phyloP scores from a whole-genome alignment of 2,888 invertebrate species.

The Idaea biselata region DNA sequence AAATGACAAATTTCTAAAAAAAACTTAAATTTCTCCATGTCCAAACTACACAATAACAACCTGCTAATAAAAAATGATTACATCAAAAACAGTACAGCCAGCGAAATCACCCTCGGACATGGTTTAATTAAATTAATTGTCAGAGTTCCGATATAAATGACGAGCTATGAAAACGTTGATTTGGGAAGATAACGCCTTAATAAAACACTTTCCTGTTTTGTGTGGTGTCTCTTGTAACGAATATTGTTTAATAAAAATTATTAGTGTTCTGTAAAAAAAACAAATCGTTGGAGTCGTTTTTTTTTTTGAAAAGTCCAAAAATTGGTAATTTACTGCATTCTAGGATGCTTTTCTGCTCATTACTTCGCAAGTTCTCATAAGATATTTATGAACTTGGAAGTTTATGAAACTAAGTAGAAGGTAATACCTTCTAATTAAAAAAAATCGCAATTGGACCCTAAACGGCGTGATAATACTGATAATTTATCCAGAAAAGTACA shows the following conservation, averaged over 20 bases:
- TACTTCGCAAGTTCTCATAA: no score
- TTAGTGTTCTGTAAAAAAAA: no score
- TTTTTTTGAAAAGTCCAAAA: no score
- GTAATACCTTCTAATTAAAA: no score
- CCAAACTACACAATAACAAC: conserved; percentile 42
- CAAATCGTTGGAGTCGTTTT: no score
- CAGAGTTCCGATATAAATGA: conserved; percentile 74
- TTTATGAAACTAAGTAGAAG: no score
- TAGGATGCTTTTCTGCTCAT: no score
- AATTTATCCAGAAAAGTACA: no score
- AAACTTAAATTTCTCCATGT: conserved; percentile 21
- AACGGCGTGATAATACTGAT: no score
- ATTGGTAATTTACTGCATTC: no score
- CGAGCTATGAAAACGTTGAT: conserved; percentile 69
- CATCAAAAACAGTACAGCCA: conserved; percentile 52
- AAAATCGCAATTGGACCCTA: no score
- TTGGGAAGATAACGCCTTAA: conserved; percentile 72
- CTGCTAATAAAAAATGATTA: conserved; percentile 55
- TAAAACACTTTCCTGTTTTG: conserved; percentile 69
- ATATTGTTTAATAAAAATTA: conserved; percentile 11
- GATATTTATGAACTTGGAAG: no score
- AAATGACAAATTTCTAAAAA: conserved; percentile 23
- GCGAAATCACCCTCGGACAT: conserved; percentile 58
- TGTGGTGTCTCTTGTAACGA: conserved; percentile 42
- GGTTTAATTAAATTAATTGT: conserved; percentile 78